Evolutionary conservation across 2,113 vertebrate species (phyloP).

Genomic region (Phyllostomus hastatus): DNA sequence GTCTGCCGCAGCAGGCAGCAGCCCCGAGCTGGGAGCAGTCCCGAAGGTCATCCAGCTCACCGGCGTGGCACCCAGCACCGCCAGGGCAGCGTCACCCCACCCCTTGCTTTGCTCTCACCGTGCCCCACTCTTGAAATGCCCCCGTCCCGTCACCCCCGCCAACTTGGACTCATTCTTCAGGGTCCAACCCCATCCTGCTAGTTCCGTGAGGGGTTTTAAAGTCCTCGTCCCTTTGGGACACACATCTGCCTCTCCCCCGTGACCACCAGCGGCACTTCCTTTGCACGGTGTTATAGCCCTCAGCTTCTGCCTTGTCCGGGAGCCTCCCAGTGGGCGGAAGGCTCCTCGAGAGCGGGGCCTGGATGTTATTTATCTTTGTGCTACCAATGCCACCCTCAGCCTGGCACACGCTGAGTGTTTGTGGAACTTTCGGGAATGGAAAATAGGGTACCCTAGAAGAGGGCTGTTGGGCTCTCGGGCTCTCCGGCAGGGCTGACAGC

Average conservation of each 20-base stretch:
- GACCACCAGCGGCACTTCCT: neutral
- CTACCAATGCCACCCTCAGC: neutral
- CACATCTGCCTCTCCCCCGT: neutral
- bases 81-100: neutral
- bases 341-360: neutral
- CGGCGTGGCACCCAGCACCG: neutral
- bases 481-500: neutral
- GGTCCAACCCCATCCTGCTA: neutral
- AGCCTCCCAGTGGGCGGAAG: neutral
- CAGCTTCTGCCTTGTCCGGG: neutral
- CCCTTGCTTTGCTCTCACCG: neutral
- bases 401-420: neutral
- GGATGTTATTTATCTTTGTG: neutral
- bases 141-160: neutral
- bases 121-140: neutral
- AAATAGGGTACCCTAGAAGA: neutral
- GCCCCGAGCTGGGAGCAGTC: neutral
- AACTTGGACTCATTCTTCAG: neutral
- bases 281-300: neutral
- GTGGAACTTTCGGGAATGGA: neutral
- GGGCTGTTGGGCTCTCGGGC: fast-evolving
- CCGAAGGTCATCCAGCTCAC: neutral
- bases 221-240: fast-evolving
- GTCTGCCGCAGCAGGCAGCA: neutral
- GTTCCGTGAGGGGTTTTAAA: neutral